phyloP scores from a whole-genome alignment of 1,140 invertebrate genomes.

The Drosophila nikananu region DNA sequence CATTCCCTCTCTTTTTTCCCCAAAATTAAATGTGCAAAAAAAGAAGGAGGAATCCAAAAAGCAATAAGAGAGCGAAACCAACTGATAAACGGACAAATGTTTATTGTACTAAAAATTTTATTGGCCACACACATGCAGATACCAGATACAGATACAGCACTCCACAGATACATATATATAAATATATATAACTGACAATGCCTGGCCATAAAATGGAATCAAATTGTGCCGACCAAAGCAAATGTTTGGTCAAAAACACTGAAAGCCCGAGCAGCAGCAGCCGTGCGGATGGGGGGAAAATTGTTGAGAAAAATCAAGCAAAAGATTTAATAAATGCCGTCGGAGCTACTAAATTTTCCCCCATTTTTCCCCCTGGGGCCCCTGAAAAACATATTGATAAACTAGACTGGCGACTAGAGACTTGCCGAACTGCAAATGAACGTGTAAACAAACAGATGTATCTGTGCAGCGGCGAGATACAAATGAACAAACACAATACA shows the following conservation, averaged over 20 bases:
- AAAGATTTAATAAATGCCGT: conserved; percentile 57
- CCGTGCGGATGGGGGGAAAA: conserved; percentile 6
- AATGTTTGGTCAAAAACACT: conserved; percentile 65
- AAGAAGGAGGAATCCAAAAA: conserved; percentile 18
- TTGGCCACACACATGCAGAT: conserved; percentile 52
- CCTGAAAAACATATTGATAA: conserved; percentile 49
- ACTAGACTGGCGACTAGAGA: conserved; percentile 19
- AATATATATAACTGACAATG: conserved; percentile 54
- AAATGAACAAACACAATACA: conserved; percentile 69
- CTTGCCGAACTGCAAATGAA: conserved; percentile 28
- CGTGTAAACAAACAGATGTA: conserved; percentile 61
- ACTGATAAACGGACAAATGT: conserved; percentile 64
- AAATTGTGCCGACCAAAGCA: conserved; percentile 66
- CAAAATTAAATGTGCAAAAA: conserved; percentile 66
- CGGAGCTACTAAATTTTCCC: conserved; percentile 5
- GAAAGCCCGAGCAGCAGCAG: conserved; percentile 2
- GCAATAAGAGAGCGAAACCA: conserved; percentile 40
- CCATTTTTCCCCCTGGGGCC: background rate
- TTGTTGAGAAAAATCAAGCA: conserved; percentile 42
- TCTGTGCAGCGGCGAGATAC: conserved; percentile 53
- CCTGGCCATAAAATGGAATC: conserved; percentile 70
- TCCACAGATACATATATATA: conserved; percentile 14
- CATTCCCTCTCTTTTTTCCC: background rate
- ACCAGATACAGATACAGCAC: conserved; percentile 26
- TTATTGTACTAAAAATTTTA: conserved; percentile 71